These are phyloP conservation scores for Salticus scenicus DNA, from an alignment of 2,888 invertebrate genomes.

Conservation along the genomic window DNA sequence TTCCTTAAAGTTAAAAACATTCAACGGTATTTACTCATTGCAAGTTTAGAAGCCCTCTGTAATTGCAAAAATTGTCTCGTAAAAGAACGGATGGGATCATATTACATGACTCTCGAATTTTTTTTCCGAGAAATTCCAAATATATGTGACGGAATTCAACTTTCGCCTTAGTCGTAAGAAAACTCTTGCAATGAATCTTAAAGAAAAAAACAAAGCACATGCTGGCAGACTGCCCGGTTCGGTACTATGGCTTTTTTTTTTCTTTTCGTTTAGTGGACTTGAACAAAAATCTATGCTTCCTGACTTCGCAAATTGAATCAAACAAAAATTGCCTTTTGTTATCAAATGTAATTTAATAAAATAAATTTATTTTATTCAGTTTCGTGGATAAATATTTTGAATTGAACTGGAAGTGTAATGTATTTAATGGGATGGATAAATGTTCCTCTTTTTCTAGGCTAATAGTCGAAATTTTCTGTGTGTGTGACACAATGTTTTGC, in stretches of 20 bases:
- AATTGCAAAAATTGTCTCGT: conserved; percentile 32
- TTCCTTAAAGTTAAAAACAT: too few species aligned
- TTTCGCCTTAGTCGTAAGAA: conserved; percentile 2
- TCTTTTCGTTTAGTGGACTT: neutral
- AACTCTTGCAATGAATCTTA: neutral
- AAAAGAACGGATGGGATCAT: conserved; percentile 25
- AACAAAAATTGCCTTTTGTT: neutral
- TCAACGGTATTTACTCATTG: neutral
- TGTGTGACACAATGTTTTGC: too few species aligned
- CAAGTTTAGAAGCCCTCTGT: neutral
- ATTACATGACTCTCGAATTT: conserved; percentile 32
- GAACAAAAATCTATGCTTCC: neutral
- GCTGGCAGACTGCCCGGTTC: conserved; percentile 36
- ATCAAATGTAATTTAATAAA: neutral
- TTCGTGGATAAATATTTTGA: too few species aligned
- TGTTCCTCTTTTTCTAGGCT: too few species aligned
- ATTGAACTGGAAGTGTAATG: too few species aligned
- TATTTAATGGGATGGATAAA: too few species aligned
- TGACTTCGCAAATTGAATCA: neutral
- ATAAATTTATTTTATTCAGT: too few species aligned
- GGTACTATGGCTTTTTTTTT: neutral
- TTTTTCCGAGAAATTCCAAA: conserved; percentile 49
- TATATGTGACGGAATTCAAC: conserved; percentile 31
- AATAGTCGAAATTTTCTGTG: too few species aligned
- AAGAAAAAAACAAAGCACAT: conserved; percentile 26